A percentile compares a stretch with the other conserved stretches of the same genome.
These are phyloP conservation scores for Acanthaster planci DNA, from an alignment of 35 echinoderm and acorn worm species.

Conservation along the genomic window DNA sequence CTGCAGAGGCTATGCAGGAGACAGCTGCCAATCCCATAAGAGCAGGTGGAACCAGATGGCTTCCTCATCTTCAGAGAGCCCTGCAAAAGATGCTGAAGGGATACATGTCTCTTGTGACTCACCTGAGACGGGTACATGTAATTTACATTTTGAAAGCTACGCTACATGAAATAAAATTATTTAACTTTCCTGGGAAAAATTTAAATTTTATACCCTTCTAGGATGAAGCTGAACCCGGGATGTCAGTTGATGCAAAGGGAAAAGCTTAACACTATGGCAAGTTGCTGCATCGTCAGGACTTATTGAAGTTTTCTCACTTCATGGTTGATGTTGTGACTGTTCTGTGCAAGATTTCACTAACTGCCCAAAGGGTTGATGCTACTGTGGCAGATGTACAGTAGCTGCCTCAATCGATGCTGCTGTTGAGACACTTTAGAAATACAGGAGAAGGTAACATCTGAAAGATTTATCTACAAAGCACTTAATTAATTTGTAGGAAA, in stretches of 20 bases:
- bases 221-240: constrained; percentile 30
- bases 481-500: too few species aligned
- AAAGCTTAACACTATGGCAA: constrained; percentile 49
- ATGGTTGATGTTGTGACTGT: too few species aligned
- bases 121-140: constrained; percentile 28
- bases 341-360: too few species aligned
- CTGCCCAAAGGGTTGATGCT: too few species aligned
- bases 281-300: constrained; percentile 25
- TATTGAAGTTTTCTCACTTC: constrained; percentile 46
- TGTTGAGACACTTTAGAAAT: too few species aligned
- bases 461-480: too few species aligned
- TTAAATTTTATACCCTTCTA: constrained; percentile 5
- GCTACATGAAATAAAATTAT: neutral
- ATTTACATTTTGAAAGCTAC: neutral
- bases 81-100: constrained; percentile 30
- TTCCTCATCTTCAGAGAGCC: constrained; percentile 57
- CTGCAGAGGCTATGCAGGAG: constrained; percentile 22
- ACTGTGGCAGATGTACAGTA: too few species aligned
- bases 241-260: constrained; percentile 14
- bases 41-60: constrained; percentile 48
- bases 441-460: too few species aligned
- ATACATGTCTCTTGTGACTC: constrained; percentile 36
- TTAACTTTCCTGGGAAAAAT: neutral
- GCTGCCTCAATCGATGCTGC: too few species aligned
- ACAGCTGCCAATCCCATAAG: constrained; percentile 35